These are phyloP conservation scores for Anas georgica DNA, from an alignment of 2,797 vertebrate species.

Conservation along the genomic window DNA sequence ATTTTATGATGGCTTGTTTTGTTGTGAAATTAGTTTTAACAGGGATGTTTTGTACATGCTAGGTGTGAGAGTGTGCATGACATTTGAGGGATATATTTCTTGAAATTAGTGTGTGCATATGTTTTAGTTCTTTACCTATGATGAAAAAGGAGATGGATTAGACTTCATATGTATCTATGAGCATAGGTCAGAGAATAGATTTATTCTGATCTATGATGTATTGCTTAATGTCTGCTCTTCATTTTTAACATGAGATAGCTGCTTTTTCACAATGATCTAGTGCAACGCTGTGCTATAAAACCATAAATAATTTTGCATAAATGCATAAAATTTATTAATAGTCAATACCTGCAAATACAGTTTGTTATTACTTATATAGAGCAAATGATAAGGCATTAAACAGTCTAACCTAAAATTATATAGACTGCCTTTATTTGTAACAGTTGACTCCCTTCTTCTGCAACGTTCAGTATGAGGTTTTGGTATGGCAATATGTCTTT, in stretches of 20 bases:
- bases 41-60: neutral
- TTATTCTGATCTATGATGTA: constrained; percentile 15
- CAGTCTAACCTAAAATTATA: neutral
- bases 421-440: constrained; percentile 43
- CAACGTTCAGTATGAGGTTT: constrained; percentile 13
- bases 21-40: neutral
- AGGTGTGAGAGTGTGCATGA: neutral
- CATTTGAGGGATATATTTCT: neutral
- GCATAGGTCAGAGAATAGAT: constrained; percentile 1
- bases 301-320: neutral
- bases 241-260: neutral
- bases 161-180: neutral
- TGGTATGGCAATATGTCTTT: constrained; percentile 31
- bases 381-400: constrained; percentile 9
- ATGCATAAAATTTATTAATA: neutral
- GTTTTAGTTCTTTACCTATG: neutral
- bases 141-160: neutral
- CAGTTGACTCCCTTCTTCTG: constrained; percentile 1
- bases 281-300: neutral
- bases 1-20: constrained; percentile 14
- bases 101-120: neutral
- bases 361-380: neutral
- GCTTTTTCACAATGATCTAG: neutral
- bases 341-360: neutral
- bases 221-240: neutral